These are phyloP conservation scores for Catamblyrhynchus diadema DNA, from an alignment of 2,797 vertebrate species.

Conservation along the genomic window DNA sequence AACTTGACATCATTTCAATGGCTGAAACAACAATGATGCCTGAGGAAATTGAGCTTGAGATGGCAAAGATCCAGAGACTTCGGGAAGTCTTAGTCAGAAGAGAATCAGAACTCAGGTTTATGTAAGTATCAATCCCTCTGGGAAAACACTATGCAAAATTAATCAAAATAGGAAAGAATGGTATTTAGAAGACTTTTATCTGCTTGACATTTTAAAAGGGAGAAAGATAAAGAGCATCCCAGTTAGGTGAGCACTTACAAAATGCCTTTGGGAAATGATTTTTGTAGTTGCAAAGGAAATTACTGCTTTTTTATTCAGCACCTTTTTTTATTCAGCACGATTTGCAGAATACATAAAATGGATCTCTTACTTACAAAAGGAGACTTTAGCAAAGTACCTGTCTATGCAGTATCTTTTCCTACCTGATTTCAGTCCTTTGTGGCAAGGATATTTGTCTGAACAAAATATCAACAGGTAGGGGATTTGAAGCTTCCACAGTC, in stretches of 20 bases:
- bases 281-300: conserved; percentile 45
- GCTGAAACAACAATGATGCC: conserved; percentile 95
- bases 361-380: conserved; percentile 9
- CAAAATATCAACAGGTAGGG: conserved; percentile 20
- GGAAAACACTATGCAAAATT: conserved; percentile 34
- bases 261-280: conserved; percentile 34
- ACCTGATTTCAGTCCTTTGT: background rate
- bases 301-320: background rate
- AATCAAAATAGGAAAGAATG: conserved; percentile 20
- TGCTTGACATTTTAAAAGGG: conserved; percentile 67
- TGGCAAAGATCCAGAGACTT: conserved; percentile 94
- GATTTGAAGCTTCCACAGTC: background rate
- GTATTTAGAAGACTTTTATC: conserved; percentile 21
- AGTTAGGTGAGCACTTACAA: conserved; percentile 39
- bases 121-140: conserved; percentile 82
- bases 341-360: background rate
- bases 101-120: conserved; percentile 97
- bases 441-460: conserved; percentile 10
- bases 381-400: background rate
- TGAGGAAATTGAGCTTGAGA: conserved; percentile 96
- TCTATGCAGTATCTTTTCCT: background rate
- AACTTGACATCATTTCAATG: conserved; percentile 93
- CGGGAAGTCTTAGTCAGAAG: conserved; percentile 94
- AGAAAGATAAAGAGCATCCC: conserved; percentile 74
- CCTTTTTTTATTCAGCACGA: background rate